Conservation (phyloP, 2,888 invertebrate genomes). For the Aproaerema taeniolella region DNA sequence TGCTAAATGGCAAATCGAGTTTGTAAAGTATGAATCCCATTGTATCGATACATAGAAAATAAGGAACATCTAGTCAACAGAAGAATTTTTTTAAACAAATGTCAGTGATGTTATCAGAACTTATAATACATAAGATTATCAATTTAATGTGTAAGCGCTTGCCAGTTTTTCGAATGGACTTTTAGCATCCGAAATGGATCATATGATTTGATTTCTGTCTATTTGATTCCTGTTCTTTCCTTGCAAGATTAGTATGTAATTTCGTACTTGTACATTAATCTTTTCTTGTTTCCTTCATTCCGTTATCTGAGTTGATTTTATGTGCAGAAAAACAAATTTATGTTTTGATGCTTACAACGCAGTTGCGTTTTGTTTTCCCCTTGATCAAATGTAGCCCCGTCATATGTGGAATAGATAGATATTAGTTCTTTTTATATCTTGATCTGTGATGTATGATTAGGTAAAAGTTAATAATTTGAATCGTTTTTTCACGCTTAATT, state of each 20-base stretch:
- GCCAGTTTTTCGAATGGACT: conserved; percentile 60
- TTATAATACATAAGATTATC: conserved; percentile 66
- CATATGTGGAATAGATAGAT: conserved; percentile 22
- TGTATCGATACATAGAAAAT: conserved; percentile 28
- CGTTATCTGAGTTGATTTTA: conserved; percentile 40
- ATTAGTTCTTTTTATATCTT: conserved; percentile 53
- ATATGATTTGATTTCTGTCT: conserved; percentile 35
- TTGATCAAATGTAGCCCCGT: conserved; percentile 5
- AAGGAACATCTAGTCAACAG: conserved; percentile 57
- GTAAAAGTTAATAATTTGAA: conserved; percentile 70
- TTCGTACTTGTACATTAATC: conserved; percentile 42
- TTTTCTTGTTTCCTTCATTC: conserved; percentile 37
- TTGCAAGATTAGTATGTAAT: conserved; percentile 46
- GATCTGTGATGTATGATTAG: conserved; percentile 76
- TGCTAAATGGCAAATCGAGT: conserved; percentile 8
- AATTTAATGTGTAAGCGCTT: conserved; percentile 66
- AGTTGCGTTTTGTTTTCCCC: conserved; percentile 26
- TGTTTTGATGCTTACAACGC: conserved; percentile 45
- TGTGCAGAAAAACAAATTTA: conserved; percentile 58
- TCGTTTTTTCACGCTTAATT: conserved; percentile 49
- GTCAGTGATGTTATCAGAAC: conserved; percentile 71
- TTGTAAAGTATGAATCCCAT: conserved; percentile 7
- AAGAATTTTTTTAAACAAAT: conserved; percentile 53
- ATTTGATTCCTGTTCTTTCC: conserved; percentile 35
- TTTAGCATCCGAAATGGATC: conserved; percentile 36